A percentile compares a stretch with the other conserved stretches of the same genome.
Evolutionary conservation across 2,888 invertebrate species (phyloP).

Genomic region (Drosophila ochracea): DNA sequence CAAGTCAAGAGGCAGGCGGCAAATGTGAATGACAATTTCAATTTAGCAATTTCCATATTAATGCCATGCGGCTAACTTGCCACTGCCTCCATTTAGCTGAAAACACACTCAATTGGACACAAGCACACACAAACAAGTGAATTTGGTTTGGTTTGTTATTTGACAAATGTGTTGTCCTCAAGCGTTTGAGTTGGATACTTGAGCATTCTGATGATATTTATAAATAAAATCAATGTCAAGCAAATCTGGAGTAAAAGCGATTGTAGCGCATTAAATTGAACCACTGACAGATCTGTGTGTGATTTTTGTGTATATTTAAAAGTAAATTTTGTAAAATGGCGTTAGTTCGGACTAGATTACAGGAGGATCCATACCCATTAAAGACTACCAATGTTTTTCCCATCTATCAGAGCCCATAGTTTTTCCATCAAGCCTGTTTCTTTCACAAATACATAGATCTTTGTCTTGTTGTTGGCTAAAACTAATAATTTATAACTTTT

Average conservation of each 20-base stretch:
- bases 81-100: constrained; percentile 63
- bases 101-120: constrained; percentile 55
- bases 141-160: constrained; percentile 42
- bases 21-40: constrained; percentile 76
- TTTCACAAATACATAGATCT: too few species aligned
- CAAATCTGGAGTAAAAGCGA: background rate
- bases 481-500: background rate
- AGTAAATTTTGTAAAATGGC: background rate
- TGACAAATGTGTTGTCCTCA: constrained; percentile 62
- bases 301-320: background rate
- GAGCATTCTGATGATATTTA: background rate
- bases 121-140: constrained; percentile 28
- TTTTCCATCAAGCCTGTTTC: too few species aligned
- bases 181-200: constrained; percentile 34
- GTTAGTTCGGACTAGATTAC: background rate
- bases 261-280: background rate
- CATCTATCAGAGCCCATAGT: background rate
- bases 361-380: too few species aligned
- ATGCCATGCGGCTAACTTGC: constrained; percentile 58
- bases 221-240: background rate
- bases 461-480: background rate
- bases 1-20: constrained; percentile 64
- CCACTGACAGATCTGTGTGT: background rate
- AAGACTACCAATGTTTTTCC: background rate
- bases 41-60: constrained; percentile 79